Evolutionary conservation across 1,140 invertebrate genomes (phyloP), one percentile per base, ranked within the genome.

Genomic region (Cydia amplana): DNA sequence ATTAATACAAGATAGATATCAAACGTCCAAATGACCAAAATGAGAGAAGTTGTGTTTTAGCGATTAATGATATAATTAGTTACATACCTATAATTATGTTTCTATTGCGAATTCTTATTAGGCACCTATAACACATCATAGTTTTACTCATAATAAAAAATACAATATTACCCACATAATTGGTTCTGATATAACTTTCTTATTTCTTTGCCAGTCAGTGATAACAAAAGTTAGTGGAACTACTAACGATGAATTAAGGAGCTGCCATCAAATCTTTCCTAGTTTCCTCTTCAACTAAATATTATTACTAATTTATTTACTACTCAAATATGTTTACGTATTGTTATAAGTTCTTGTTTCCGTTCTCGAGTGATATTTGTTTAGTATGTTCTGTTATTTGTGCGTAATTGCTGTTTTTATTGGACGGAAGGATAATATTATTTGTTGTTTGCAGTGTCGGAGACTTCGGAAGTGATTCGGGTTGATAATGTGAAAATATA

Each of bases 401-500:
- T 70, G 28, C 32, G 64, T 67, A 36, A 67, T 43, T 70, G 28
- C 43, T 70, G 32, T 70, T 36, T 32, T 67, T 43, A n/a, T 40
- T 70, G 32, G 14, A 32, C 64, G 14, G 28, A 36, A 67, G 64
- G 16, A 36, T 36, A 23, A 60, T 23, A 23, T 70, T 55, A 51
- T 32, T 40, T 32, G 25, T 55, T 60, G 20, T 60, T 60, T 60
- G 55, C 55, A 60, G 55, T 60, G 55, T 23, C 6, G 55, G 20
- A 14, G 43, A 74, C 18, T 49, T 74, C 23, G 73, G 65, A 23
- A 75, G 80, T 76, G 75, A 46, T 80, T 78, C 67, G 60, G 55
- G 64, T 76, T 83, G 83, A 86, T 84, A 79, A 86, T 86, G 84
- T 86, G 82, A 86, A 84, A 78, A 82, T 28, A 20, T 80, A 76